A percentile compares a stretch with the other conserved stretches of the same genome.
These are phyloP conservation scores for Caloenas nicobarica DNA, from an alignment of 2,113 vertebrate genomes.

Conservation along the genomic window DNA sequence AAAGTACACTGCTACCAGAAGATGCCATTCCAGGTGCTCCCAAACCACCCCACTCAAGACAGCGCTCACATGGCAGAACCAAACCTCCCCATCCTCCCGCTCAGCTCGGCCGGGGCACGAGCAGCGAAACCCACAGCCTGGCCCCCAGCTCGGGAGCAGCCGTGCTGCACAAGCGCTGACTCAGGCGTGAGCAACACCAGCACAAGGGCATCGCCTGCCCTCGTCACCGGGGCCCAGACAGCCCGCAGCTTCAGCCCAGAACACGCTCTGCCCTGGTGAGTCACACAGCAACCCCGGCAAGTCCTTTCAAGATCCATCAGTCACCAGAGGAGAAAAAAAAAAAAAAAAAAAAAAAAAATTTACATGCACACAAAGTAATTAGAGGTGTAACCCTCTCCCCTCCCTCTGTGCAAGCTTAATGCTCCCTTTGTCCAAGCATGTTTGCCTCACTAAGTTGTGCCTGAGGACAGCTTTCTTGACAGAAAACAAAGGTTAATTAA, in stretches of 20 bases:
- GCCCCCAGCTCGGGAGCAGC: neutral
- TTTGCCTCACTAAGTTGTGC: constrained; percentile 37
- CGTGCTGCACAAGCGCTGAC: constrained; percentile 30
- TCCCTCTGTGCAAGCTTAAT: constrained; percentile 53
- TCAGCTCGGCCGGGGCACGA: neutral
- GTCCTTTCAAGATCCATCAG: constrained; percentile 66
- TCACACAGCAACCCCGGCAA: constrained; percentile 38
- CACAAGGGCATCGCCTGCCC: neutral
- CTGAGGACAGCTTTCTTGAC: constrained; percentile 51
- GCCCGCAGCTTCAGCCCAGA: neutral
- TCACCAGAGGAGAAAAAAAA: constrained; percentile 19
- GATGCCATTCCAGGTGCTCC: neutral
- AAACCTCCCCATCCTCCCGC: neutral
- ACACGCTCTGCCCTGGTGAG: constrained; percentile 38
- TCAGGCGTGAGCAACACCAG: neutral
- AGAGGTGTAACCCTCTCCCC: constrained; percentile 67
- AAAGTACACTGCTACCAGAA: neutral
- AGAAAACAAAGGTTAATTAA: constrained; percentile 61
- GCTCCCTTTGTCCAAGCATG: constrained; percentile 58
- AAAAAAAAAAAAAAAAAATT: neutral
- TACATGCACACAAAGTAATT: constrained; percentile 60
- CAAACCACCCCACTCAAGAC: neutral
- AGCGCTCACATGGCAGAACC: neutral
- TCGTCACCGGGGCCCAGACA: constrained; percentile 5
- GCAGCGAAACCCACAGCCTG: neutral